Base-by-base conservation (phyloP, 1,140 invertebrate genomes). In the Frieseomelitta varia region DNA sequence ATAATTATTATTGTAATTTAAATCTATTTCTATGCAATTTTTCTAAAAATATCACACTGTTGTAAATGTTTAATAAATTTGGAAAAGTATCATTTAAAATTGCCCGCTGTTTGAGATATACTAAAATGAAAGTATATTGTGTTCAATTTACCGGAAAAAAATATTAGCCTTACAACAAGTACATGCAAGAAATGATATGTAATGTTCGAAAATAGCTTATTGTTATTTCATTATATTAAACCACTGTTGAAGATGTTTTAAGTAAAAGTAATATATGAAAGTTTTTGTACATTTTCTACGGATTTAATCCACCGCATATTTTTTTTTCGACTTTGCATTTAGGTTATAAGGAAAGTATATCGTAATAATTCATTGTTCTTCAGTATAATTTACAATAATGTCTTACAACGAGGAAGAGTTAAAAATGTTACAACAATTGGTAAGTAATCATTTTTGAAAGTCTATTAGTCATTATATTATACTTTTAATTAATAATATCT, bases 331-430 rank as follows among this genome's bases (percentile, higher is more conserved):
- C 1, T 17, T 15, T 65, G 8, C 19, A 67, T 19, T 67, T 4
- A 78, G 76, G 76, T 78, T 78, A 53, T 78, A 34, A 10, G 11
- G 2, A 27, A 21, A 51, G n/a, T 27, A 21, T 65, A 21, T 61
- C 2, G 30, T 65, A 27, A 51, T 77, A 6, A 21, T 21, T 8
- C 21, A 1, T 39, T 58, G 24, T 58, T 34, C 3, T 58, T 34
- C 3, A 1, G 15, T 15, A 58, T 4, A 61, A 78, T 17, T 24
- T 53, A 27, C 55, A 0, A 56, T 0, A 21, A 78, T 78, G 76
- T 11, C 30, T 67, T 4, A 17, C 1, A 17, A 21, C 0, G 21
- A 39, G 4, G 1, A 19, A 19, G 11, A 34, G 0, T 10, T 30
- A 21, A 15, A 21, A 47, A 6, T 27, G 0, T 15, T 73, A 0